Evolutionary conservation across 1,140 invertebrate species (phyloP).

Genomic region (Conus ventricosus): DNA sequence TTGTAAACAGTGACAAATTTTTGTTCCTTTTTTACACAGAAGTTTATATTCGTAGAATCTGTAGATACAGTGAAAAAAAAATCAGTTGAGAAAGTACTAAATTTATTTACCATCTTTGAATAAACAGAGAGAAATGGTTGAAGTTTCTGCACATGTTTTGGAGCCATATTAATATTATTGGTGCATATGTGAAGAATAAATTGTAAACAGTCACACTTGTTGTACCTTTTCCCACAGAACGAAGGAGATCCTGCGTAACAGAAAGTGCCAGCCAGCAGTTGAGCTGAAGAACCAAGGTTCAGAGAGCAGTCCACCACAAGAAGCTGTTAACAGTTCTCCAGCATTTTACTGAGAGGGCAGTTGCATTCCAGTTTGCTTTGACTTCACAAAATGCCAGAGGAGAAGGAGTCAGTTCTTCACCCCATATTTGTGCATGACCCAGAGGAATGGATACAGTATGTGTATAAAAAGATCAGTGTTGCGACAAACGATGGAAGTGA

Average conservation of each 20-base stretch:
- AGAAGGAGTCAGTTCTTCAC: constrained; percentile 54
- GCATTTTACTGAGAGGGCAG: neutral
- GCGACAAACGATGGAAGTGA: constrained; percentile 56
- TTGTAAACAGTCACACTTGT: neutral
- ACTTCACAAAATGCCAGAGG: neutral
- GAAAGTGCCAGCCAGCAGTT: neutral
- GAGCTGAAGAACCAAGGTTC: too few species aligned
- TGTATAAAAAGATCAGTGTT: constrained; percentile 65
- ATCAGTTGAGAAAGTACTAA: too few species aligned
- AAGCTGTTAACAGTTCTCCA: neutral
- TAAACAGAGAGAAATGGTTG: too few species aligned
- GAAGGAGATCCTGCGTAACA: neutral
- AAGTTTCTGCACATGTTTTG: too few species aligned
- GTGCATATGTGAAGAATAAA: neutral
- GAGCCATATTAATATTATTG: too few species aligned
- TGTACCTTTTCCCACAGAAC: neutral
- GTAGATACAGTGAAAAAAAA: too few species aligned
- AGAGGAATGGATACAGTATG: constrained; percentile 67
- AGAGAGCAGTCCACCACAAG: neutral
- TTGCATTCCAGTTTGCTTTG: neutral
- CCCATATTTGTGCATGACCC: constrained; percentile 70
- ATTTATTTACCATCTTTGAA: too few species aligned
- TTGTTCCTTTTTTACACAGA: too few species aligned
- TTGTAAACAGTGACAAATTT: too few species aligned
- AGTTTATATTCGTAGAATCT: too few species aligned